Conservation (phyloP, 37 sponge, comb jelly and placozoan species). For the Amphimedon queenslandica region DNA sequence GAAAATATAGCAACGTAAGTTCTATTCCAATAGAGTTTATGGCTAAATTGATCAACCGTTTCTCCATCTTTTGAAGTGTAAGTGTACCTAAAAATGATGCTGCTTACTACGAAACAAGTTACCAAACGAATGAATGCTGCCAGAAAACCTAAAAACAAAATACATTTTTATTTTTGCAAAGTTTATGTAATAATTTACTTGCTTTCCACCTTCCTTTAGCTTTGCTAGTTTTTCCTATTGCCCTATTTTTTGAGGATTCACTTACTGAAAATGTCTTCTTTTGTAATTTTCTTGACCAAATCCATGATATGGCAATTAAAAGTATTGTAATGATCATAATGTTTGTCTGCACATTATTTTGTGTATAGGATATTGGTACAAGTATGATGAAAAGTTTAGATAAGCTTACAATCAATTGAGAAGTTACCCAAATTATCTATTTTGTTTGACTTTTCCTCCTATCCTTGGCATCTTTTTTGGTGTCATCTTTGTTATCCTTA, state of each 20-base stretch:
- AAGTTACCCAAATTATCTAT: no score
- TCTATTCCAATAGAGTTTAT: constrained; percentile 13
- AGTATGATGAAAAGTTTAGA: not conserved
- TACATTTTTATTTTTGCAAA: no score
- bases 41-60: constrained; percentile 22
- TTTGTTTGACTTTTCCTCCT: not conserved
- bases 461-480: not conserved
- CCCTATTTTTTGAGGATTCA: not conserved
- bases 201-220: constrained; percentile 38
- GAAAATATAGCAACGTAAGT: constrained; percentile 1
- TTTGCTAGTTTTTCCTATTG: not conserved
- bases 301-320: not conserved
- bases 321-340: no score
- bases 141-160: constrained; percentile 48
- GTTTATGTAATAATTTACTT: constrained; percentile 26
- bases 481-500: not conserved
- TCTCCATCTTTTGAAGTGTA: not conserved
- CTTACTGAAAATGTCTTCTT: not conserved
- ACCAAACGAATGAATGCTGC: constrained; percentile 37
- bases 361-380: no score
- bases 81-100: constrained; percentile 28
- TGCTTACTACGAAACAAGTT: constrained; percentile 33
- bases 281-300: not conserved
- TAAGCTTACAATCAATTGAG: not conserved
- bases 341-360: no score